Evolutionary conservation across 2,888 invertebrate genomes (phyloP).

Genomic region (Phragmatobia fuliginosa): DNA sequence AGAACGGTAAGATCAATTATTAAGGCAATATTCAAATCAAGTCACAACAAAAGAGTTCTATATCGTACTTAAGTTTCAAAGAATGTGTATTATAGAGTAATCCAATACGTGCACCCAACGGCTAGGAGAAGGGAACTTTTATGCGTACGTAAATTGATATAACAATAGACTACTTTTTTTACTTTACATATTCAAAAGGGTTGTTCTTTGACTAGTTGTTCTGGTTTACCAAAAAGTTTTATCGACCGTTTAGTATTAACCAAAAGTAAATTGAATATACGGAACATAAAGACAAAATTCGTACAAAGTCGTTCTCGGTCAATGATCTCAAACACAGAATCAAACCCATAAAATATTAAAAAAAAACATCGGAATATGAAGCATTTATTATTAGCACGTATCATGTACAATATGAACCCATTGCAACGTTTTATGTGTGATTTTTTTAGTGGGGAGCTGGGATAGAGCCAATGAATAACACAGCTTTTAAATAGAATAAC

Average conservation of each 20-base stretch:
- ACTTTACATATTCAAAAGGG: slow-evolving; percentile 27
- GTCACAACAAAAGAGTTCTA: slow-evolving; percentile 80
- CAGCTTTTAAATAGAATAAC: slow-evolving; percentile 80
- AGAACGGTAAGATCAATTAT: slow-evolving; percentile 45
- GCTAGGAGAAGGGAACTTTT: slow-evolving; percentile 51
- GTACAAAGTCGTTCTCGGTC: neutral
- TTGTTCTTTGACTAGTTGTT: neutral
- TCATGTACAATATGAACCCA: slow-evolving; percentile 63
- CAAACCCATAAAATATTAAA: neutral
- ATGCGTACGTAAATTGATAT: slow-evolving; percentile 52
- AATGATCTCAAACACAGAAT: neutral
- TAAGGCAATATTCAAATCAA: slow-evolving; percentile 83
- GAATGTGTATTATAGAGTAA: slow-evolving; percentile 78
- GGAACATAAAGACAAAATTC: neutral
- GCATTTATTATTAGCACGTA: slow-evolving; percentile 63
- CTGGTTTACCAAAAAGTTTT: neutral
- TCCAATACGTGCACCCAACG: slow-evolving; percentile 76
- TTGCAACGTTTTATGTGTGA: slow-evolving; percentile 60
- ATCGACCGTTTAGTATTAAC: neutral
- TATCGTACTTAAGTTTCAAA: slow-evolving; percentile 77
- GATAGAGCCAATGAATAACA: slow-evolving; percentile 83
- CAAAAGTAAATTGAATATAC: neutral
- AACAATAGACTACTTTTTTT: slow-evolving; percentile 53
- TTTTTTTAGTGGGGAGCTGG: slow-evolving; percentile 68
- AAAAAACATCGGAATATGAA: neutral